A percentile compares a stretch with the other conserved stretches of the same genome.
Conservation (phyloP, 2,797 vertebrate species). For the Rhabdophis nuchalis region DNA sequence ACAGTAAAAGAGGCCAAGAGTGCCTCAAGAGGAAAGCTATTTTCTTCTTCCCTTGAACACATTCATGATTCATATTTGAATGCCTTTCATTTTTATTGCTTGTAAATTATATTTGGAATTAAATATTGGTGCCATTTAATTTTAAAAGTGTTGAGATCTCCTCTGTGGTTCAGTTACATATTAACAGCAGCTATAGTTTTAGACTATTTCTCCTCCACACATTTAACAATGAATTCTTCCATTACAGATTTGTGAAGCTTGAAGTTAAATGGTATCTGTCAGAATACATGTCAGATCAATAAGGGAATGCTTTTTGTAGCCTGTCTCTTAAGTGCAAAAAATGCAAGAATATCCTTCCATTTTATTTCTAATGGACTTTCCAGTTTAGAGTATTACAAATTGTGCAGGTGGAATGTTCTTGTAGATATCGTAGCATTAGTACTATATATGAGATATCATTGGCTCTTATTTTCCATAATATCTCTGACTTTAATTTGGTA, state of each 20-base stretch:
- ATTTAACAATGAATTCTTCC: neutral
- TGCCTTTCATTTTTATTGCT: neutral
- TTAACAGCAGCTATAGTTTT: neutral
- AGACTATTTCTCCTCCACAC: neutral
- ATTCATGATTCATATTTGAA: neutral
- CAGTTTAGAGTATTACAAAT: neutral
- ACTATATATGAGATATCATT: constrained; percentile 15
- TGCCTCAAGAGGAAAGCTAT: neutral
- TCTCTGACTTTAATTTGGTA: neutral
- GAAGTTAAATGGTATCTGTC: neutral
- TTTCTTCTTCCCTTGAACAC: neutral
- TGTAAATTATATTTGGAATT: neutral
- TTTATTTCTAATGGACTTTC: neutral
- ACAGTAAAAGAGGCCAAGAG: neutral
- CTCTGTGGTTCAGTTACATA: neutral
- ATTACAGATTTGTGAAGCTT: neutral
- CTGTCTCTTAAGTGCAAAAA: neutral
- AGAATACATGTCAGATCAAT: neutral
- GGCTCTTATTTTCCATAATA: neutral
- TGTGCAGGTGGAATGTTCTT: neutral
- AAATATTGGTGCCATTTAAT: neutral
- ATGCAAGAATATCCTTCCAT: neutral
- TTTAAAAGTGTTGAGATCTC: neutral
- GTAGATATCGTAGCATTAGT: neutral
- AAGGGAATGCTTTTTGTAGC: neutral